phyloP scores from a whole-genome alignment of 2,797 vertebrate species.

The Rhyacichthys aspro region DNA sequence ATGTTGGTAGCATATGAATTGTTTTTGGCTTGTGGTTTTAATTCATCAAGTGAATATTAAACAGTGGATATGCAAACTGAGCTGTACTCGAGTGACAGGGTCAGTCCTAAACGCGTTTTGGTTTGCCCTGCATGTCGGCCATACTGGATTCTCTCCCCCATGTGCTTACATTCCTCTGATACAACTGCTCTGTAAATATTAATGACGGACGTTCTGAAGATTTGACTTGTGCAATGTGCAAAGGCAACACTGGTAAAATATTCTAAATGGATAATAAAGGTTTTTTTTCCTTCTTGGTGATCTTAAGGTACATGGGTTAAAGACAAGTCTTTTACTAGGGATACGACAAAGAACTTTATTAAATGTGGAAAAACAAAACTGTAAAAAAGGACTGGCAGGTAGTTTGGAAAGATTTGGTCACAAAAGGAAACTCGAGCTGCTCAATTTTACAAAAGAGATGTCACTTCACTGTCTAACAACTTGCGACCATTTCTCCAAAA shows the following conservation, averaged over 20 bases:
- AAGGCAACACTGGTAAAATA: constrained; percentile 69
- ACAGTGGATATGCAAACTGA: constrained; percentile 42
- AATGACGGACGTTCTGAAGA: constrained; percentile 65
- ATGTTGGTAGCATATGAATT: constrained; percentile 26
- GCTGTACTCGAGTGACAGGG: neutral
- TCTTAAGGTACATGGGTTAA: constrained; percentile 28
- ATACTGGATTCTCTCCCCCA: constrained; percentile 22
- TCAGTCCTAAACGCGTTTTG: constrained; percentile 29
- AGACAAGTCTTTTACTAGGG: no score
- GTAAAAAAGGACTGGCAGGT: no score
- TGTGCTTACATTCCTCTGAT: constrained; percentile 38
- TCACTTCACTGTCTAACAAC: no score
- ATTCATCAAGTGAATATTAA: constrained; percentile 31
- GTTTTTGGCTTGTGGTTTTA: constrained; percentile 18
- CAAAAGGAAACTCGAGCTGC: no score
- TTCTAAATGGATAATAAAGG: constrained; percentile 77
- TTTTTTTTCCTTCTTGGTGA: constrained; percentile 71
- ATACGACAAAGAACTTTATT: neutral
- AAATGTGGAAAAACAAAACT: neutral
- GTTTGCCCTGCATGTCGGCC: constrained; percentile 55
- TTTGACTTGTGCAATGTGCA: constrained; percentile 70
- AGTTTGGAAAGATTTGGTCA: no score
- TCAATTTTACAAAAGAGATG: no score
- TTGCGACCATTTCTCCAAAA: no score
- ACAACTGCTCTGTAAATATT: constrained; percentile 74